Base-by-base conservation (phyloP, 1,140 invertebrate genomes). In the Polypedilum vanderplanki region DNA sequence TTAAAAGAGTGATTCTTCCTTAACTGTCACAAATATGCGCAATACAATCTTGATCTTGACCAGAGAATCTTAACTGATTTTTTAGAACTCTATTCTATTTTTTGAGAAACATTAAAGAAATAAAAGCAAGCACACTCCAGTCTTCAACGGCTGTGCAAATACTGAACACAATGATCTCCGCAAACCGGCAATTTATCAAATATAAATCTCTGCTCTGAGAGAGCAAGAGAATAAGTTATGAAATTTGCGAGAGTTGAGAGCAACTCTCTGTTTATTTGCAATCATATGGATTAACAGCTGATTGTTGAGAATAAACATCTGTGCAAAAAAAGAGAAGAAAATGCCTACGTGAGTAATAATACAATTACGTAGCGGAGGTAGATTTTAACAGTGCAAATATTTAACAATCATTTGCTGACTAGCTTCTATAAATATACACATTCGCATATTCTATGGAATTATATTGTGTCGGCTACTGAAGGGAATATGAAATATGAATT, bases 131-230 rank as follows among this genome's bases (percentile, higher is more conserved):
- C 65, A 70, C 65, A 70, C 65, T 70, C 65, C 65, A 70, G 17
- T 70, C 65, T n/a, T n/a, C 46, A 70, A 70, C 15, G 65, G 65
- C 65, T 70, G 65, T 70, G 65, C 65, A 9, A 70, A 70, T 70
- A 70, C 65, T 70, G 65, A 70, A 4, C 65, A 20, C 4, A 70
- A 70, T 18, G 18, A 70, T 22, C 65, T 20, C n/a, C 4, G 65
- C 17, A 10, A 20, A 18, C 65, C 65, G 65, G 65, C 65, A 70
- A 20, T 70, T 70, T 70, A 70, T 70, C 65, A 70, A 18, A 18
- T 15, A 57, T 57, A 15, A 12, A 57, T 15, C 46, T 57, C 46
- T 17, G n/a, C 46, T 57, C n/a, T 12, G 10, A 15, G 46, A 57
- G 65, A 18, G 65, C 65, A 70, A 70, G 20, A 70, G 65, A 70